Conservation (phyloP, 2,113 vertebrate species). For the Trochalopteron elliotii region DNA sequence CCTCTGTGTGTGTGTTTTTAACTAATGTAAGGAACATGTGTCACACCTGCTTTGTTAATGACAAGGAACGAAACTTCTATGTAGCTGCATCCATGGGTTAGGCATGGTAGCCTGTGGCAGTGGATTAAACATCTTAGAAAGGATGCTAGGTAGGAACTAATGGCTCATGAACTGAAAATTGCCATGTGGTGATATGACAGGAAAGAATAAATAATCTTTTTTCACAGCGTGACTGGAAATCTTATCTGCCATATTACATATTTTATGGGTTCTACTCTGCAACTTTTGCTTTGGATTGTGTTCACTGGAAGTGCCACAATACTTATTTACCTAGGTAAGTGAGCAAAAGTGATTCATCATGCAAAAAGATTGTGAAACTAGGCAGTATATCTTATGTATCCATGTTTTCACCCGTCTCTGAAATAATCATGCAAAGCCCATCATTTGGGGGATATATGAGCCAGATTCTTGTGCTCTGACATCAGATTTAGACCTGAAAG, state of each 20-base stretch:
- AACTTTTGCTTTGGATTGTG: neutral
- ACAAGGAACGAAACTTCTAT: neutral
- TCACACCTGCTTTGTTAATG: neutral
- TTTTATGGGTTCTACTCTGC: neutral
- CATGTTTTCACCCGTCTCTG: neutral
- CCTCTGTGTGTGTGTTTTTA: neutral
- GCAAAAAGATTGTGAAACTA: slow-evolving; percentile 20
- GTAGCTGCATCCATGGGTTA: neutral
- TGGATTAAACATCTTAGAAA: slow-evolving; percentile 7
- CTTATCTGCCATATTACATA: neutral
- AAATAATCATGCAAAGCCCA: neutral
- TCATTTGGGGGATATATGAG: neutral
- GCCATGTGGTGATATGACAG: neutral
- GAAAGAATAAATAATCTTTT: slow-evolving; percentile 15
- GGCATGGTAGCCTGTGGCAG: neutral
- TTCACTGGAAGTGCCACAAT: neutral
- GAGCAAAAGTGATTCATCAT: slow-evolving; percentile 5
- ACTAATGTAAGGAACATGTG: neutral
- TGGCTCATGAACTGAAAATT: neutral
- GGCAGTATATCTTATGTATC: neutral
- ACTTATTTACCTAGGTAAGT: neutral
- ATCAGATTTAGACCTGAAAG: slow-evolving; percentile 36
- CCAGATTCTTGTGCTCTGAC: slow-evolving; percentile 20
- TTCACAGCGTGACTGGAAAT: neutral
- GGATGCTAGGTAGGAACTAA: neutral